These are phyloP conservation scores for Troglohyphantes excavatus DNA, from an alignment of 2,888 invertebrate genomes.

Conservation along the genomic window DNA sequence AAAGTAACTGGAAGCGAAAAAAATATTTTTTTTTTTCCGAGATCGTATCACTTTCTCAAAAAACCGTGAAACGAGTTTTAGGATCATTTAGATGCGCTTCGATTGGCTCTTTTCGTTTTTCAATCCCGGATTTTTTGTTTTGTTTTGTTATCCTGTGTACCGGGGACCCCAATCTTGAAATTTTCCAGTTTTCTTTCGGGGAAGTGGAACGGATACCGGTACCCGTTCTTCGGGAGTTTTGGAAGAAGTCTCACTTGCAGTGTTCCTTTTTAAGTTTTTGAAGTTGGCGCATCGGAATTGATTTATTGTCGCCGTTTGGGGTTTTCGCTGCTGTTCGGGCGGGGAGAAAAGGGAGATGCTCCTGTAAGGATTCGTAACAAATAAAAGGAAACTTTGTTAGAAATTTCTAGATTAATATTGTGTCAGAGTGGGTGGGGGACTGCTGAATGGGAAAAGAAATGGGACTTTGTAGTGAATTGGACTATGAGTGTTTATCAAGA, in stretches of 20 bases:
- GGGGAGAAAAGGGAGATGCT: neutral
- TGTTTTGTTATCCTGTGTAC: neutral
- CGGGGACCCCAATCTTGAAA: neutral
- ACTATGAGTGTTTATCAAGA: too few relatives aligned
- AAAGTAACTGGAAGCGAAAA: neutral
- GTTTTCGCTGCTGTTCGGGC: neutral
- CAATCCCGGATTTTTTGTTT: neutral
- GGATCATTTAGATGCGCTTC: constrained; percentile 50
- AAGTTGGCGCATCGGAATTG: neutral
- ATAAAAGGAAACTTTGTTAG: neutral
- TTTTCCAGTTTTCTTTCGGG: neutral
- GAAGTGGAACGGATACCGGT: neutral
- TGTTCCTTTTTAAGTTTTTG: neutral
- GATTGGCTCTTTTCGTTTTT: constrained; percentile 11
- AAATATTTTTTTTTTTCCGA: neutral
- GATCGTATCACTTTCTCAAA: constrained; percentile 16
- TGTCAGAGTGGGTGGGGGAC: too few relatives aligned
- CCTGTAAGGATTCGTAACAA: neutral
- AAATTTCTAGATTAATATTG: too few relatives aligned
- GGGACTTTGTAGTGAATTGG: too few relatives aligned
- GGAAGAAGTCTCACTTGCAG: constrained; percentile 9
- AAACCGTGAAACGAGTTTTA: constrained; percentile 51
- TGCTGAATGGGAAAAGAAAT: too few relatives aligned
- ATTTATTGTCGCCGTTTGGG: neutral
- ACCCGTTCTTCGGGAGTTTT: too few relatives aligned